Evolutionary conservation across 2,888 invertebrate species (phyloP), one percentile per base, ranked within the genome.

Genomic region (Agrotis segetum): DNA sequence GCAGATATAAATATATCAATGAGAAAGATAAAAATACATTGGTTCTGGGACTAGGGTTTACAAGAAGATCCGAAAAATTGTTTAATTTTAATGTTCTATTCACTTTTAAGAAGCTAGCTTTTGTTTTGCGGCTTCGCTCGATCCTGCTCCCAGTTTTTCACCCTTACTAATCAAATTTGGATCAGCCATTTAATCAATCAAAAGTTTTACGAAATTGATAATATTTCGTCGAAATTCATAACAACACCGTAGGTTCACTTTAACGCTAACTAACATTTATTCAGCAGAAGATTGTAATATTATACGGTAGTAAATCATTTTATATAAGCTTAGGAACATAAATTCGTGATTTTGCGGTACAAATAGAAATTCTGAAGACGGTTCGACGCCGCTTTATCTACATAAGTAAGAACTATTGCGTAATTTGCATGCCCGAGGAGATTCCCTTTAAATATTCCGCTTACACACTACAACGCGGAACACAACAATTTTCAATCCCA

Each of bases 41-140:
- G 74, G 52, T 71, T 62, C 67, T 47, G 9, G 17, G 29, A 77
- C 67, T 21, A 79, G 81, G 79, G 83, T 17, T 78, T 49, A n/a
- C 63, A 61, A 19, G 17, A 6, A 14, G 47, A 44, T 63, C 62
- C 44, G 59, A 24, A 24, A 24, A 24, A 24, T 24, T 24, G 24
- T 24, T 24, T n/a, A n/a, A n/a, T n/a, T n/a, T n/a, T n/a, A n/a
- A n/a, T n/a, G n/a, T n/a, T n/a, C n/a, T n/a, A n/a, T n/a, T n/a
- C n/a, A n/a, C 9, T 44, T 44, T 2, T 44, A 9, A 44, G 44
- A n/a, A n/a, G n/a, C n/a, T 44, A 44, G 9, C 13, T 44, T 44
- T 44, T 13, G 44, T 44, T 44, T 3, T n/a, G 5, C 29, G 29
- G 4, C 29, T 29, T 29, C 29, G 29, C 4, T 29, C 29, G 29